Base-by-base conservation (phyloP, 2,797 vertebrate genomes). In the Cyclura pinguis region DNA sequence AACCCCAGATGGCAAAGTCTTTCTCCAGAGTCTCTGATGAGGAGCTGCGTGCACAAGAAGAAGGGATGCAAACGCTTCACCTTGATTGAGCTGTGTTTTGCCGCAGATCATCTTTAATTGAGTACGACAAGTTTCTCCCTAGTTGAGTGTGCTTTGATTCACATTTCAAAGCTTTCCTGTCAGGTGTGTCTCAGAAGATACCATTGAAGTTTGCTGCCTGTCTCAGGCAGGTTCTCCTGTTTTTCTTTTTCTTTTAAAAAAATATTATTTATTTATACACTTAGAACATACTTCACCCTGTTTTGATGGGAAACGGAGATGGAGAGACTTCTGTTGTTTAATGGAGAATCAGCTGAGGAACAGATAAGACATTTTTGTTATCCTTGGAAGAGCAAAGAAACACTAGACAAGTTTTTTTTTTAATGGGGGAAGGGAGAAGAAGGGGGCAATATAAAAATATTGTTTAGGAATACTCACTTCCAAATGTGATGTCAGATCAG, bases 31-130 rank as follows among this genome's bases (percentile, higher is more conserved):
- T 14, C 85, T 88, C 55, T 80, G 84, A 86, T 84, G 83, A 91
- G 91, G 47, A 52, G 88, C 84, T 16, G 1, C 6, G 87, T 67
- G 67, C 59, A 72, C n/a, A 13, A 9, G 38, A 92, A 47, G 74
- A 93, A 52, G 47, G 74, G 90, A 78, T 1, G 27, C 62, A 89
- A 86, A 20, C 55, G 18, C 84, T 91, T 90, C 88, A 84, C 90
- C 92, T 93, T 89, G 91, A 94, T 80, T 91, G 93, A 95, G 93
- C 85, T 88, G 29, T 89, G 80, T 85, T 92, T 93, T 93, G 64
- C 93, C 82, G 59, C 10, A 87, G 77, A 89, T 42, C 91, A 91
- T 91, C 91, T 92, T 90, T 93, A 93, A 95, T 73, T 76, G 87
- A 92, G 38, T 90, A 82, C 87, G 85, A 94, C 88, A 94, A 93